Percentiles rank a stretch among this genome's conserved stretches.
These are phyloP conservation scores for Oreochromis mossambicus DNA, from an alignment of 2,797 vertebrate genomes.

Conservation along the genomic window DNA sequence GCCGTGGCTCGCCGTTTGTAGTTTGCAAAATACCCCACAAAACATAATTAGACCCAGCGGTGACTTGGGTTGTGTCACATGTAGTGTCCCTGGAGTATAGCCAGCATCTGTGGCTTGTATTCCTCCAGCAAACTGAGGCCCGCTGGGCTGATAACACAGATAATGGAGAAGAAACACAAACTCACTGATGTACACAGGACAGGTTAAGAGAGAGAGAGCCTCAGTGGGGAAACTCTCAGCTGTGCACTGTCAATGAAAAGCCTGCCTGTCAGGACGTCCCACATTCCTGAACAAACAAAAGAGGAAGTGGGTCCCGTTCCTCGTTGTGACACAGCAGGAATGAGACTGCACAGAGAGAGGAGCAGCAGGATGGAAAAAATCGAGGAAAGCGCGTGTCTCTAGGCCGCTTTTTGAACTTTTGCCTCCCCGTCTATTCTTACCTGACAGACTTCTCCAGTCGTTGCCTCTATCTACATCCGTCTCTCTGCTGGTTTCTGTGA, in stretches of 20 bases:
- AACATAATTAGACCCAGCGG: neutral
- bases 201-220: conserved; percentile 39
- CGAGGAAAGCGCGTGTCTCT: neutral
- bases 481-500: conserved; percentile 3
- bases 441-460: neutral
- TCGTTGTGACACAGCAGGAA: conserved; percentile 42
- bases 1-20: neutral
- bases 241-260: conserved; percentile 62
- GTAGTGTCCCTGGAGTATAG: neutral
- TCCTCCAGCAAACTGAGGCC: conserved; percentile 22
- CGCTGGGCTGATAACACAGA: conserved; percentile 45
- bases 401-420: neutral
- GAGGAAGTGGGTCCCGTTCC: conserved; percentile 56
- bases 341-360: neutral
- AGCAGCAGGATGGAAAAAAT: neutral
- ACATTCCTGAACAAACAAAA: conserved; percentile 71
- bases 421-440: neutral
- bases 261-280: conserved; percentile 61
- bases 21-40: neutral
- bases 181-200: neutral
- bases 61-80: neutral
- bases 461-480: neutral
- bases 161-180: conserved; percentile 35
- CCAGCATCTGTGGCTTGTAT: conserved; percentile 23
- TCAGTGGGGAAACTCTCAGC: conserved; percentile 50